These are phyloP conservation scores for Popillia japonica DNA, from an alignment of 1,140 invertebrate genomes.

Conservation along the genomic window DNA sequence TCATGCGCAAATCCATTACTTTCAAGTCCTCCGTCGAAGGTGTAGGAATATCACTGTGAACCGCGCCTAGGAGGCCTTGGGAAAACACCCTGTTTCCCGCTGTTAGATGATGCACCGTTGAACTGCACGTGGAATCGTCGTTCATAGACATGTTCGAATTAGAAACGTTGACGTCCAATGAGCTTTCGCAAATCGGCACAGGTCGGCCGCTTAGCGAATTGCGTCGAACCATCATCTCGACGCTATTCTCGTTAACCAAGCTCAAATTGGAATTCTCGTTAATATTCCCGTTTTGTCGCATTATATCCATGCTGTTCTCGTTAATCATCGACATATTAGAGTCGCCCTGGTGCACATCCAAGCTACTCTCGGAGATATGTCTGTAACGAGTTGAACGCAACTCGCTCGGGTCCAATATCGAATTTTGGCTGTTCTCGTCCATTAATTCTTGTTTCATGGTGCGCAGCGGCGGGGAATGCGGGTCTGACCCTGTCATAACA, in stretches of 20 bases:
- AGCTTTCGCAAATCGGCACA: conserved; percentile 45
- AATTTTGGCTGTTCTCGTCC: conserved; percentile 74
- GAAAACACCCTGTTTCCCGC: conserved; percentile 40
- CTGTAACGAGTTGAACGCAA: conserved; percentile 52
- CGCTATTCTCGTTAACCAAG: conserved; percentile 57
- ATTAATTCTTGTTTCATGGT: conserved; percentile 73
- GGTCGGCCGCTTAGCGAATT: conserved; percentile 43
- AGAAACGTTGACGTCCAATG: conserved; percentile 46
- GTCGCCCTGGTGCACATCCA: conserved; percentile 59
- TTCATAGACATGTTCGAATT: conserved; percentile 46
- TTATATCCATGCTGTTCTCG: conserved; percentile 62
- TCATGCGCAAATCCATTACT: conserved; percentile 59
- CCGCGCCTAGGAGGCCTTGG: conserved; percentile 36
- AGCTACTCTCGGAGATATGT: conserved; percentile 59
- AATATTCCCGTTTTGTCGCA: conserved; percentile 54
- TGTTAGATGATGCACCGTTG: conserved; percentile 40
- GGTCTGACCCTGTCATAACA: conserved; percentile 46
- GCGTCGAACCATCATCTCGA: conserved; percentile 52
- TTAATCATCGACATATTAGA: conserved; percentile 60
- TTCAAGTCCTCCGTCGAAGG: conserved; percentile 49
- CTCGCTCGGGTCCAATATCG: conserved; percentile 60
- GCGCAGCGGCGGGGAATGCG: conserved; percentile 60
- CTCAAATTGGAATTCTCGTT: conserved; percentile 63
- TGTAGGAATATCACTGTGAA: not conserved
- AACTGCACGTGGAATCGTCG: conserved; percentile 47